Percentiles rank a stretch among this genome's conserved stretches.
Evolutionary conservation across 2,113 vertebrate species (phyloP).

Genomic region (Psilopsiagon aymara): DNA sequence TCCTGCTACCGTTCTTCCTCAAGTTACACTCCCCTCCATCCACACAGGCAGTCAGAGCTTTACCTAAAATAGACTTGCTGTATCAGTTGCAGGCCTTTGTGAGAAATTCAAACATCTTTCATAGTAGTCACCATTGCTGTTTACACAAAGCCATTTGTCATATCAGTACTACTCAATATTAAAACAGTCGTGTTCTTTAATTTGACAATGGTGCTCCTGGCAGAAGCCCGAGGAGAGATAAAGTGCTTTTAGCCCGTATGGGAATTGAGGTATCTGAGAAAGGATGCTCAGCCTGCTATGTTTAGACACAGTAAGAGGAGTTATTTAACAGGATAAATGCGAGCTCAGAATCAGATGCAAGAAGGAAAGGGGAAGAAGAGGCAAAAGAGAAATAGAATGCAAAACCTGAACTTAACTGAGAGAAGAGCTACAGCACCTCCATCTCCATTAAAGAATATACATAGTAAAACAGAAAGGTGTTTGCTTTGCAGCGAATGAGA

Average conservation of each 20-base stretch:
- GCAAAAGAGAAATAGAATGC: background rate
- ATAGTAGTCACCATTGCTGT: background rate
- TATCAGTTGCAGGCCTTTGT: background rate
- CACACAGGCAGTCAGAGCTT: background rate
- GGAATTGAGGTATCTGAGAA: slow-evolving; percentile 4
- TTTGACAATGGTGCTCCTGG: slow-evolving; percentile 26
- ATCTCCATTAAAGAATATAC: slow-evolving; percentile 33
- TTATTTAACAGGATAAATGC: slow-evolving; percentile 6
- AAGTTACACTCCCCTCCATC: background rate
- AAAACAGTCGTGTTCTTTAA: background rate
- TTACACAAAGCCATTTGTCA: slow-evolving; percentile 17
- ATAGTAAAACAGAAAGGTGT: slow-evolving; percentile 37
- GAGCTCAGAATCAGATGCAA: accelerated
- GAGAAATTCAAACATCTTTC: slow-evolving; percentile 12
- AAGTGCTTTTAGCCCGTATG: background rate
- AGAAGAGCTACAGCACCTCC: slow-evolving; percentile 7
- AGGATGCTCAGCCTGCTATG: background rate
- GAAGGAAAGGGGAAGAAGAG: background rate
- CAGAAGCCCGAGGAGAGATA: background rate
- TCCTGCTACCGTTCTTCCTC: background rate
- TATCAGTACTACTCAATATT: background rate
- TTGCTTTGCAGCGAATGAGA: slow-evolving; percentile 17
- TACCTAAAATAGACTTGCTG: background rate
- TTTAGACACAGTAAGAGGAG: background rate
- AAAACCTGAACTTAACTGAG: slow-evolving; percentile 9